Base-by-base conservation (phyloP, 2,888 invertebrate species). In the Creontiades dilutus region DNA sequence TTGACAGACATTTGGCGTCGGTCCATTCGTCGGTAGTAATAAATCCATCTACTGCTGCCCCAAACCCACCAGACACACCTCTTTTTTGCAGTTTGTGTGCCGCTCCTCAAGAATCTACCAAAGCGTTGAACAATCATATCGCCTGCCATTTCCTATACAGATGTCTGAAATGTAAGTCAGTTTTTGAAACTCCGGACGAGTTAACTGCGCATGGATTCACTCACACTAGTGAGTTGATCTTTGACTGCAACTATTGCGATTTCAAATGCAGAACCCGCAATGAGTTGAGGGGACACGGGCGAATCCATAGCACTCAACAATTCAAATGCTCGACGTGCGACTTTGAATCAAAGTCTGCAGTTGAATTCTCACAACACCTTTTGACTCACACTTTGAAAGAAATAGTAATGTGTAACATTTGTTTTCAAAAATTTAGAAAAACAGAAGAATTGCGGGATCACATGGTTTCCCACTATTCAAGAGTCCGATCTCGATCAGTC, bases 191-290 rank as follows among this genome's bases (percentile, higher is more conserved):
- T 11, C 57, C 84, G 7, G 27, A 52, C 12, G 84, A 57, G 16
- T 23, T 85, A 14, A 57, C 46, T 9, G n/a, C 55, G 12, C 84
- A 85, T 19, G 46, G 23, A 28, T 23, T 27, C n/a, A 46, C 1
- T 13, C 84, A 57, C 28, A 37, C 55, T 14, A 27, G 16, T 11
- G 84, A 85, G 19, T 28, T 85, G 14, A 27, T 85, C 0, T 85
- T 57, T 14, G 13, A 57, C 11, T 85, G 84, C 19, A 55, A 85
- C 28, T 28, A 28, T 16, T 85, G 84, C 84, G 61, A 85, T 85
- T 85, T 85, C 84, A 85, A 85, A 85, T 52, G 84, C 19, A 85
- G 16, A 57, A 85, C 84, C 55, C 23, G 84, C 2, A 85, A 85
- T 55, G 84, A 85, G n/a, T 28, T 85, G 57, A 23, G 84, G 16